Base-by-base conservation (phyloP, 2,888 invertebrate genomes). In the Conistra vaccinii region DNA sequence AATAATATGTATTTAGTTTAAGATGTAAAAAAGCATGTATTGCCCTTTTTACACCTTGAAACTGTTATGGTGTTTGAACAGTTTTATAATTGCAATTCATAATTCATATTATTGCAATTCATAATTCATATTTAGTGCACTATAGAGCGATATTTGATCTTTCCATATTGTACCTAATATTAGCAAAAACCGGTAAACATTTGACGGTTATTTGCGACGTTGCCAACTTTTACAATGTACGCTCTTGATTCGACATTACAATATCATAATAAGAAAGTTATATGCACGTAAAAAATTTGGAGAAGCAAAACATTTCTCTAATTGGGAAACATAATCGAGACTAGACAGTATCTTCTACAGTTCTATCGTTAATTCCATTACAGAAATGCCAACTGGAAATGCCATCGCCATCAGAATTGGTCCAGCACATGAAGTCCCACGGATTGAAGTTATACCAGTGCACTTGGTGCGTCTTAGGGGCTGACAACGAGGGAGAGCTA, bases 381-480 rank as follows among this genome's bases (percentile, higher is more conserved):
- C 89, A 96, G 96, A 73, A 92, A 0, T 96, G 96, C 78, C 48
- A 85, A 0, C 55, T 78, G 3, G 80, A 82, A 23, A 74, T 85
- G 10, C 76, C 89, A 1, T 91, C 92, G 4, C 83, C 91, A 0
- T 29, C 85, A 0, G 95, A 94, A 23, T 84, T 97, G 57, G 74
- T 94, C 9, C 85, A 90, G 29, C 96, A 95, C 78, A 87, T 95
- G 84, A 93, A 92, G 80, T 62, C 42, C 2, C 97, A 97, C 81
- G 93, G 92, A 0, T 77, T 96, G n/a, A 94, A 91, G 78, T 80
- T 95, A 69, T 96, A 95, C 78, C 96, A 94, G 87, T 97, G 97
- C 83, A 91, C 94, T 0, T 95, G 95, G 92, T 97, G 97, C 76
- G 89, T 94, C 0, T 89, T 88, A 72, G 96, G 96, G 0, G 93